Evolutionary conservation across 2,888 invertebrate genomes (phyloP), one percentile per base, ranked within the genome.

Genomic region (Drosophila ustulata): DNA sequence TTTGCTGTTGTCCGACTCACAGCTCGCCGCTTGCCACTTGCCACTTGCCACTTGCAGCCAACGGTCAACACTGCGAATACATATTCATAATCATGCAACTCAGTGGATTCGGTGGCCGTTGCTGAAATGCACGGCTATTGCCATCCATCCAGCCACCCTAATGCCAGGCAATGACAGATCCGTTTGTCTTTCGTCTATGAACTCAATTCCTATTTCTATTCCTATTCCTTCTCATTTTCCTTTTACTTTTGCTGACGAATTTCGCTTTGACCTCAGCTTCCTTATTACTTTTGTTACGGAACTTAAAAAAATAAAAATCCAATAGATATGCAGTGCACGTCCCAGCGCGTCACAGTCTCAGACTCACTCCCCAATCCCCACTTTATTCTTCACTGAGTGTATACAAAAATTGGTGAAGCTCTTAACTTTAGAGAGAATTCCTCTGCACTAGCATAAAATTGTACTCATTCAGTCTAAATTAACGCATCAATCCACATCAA

Each of bases 201-300:
- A 77, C 61, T 64, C 78, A 61, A 71, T 71, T 77, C 52, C 30
- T 23, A 30, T 49, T 30, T 30, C 49, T 32, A 13, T 49, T 32
- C 3, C 61, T 50, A n/a, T n/a, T 30, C 30, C 30, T 30, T 30
- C 30, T 7, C 45, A 13, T 49, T 69, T 75, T 61, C 59, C 80
- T 68, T 86, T 82, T 87, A 80, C 81, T 78, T 70, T 62, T 84
- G 51, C 85, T 84, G 85, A 84, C 88, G 82, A 64, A 84, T 84
- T 81, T 73, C 64, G 64, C 85, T 84, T 78, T 81, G 85, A 76
- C 34, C 43, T 58, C 58, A 23, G 39, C 6, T 58, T 37, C 66
- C 87, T 82, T 82, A 82, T 87, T 87, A 87, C 78, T 75, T 78
- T 69, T 84, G 53, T 58, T 51, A 61, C 61, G 59, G 66, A 57